Evolutionary conservation across 2,888 invertebrate species (phyloP).

Genomic region (Epirrhoe tristata): DNA sequence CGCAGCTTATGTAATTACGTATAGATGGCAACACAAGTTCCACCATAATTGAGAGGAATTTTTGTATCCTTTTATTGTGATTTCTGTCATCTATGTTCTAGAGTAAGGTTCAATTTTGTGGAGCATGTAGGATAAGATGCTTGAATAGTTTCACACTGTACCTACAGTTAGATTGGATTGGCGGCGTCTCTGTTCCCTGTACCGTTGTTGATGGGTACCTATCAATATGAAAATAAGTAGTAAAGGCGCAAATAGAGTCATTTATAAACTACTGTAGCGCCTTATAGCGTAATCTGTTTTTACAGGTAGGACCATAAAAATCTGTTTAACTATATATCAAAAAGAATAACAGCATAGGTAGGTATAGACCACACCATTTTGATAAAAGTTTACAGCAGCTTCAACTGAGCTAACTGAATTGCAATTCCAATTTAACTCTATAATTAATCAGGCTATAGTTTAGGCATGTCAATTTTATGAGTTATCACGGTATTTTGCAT

Average conservation of each 20-base stretch:
- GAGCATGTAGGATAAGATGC: slow-evolving; percentile 1
- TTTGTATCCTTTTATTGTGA: not conserved
- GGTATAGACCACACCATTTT: not conserved
- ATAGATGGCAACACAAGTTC: slow-evolving; percentile 54
- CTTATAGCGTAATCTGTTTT: too few relatives aligned
- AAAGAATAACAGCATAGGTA: too few relatives aligned
- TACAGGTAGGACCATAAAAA: not conserved
- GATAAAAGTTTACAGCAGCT: not conserved
- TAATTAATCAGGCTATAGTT: not conserved
- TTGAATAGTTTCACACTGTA: slow-evolving; percentile 18
- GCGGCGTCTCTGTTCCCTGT: slow-evolving; percentile 3
- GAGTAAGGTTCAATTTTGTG: slow-evolving; percentile 15
- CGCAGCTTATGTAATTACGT: slow-evolving; percentile 56
- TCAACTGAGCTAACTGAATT: too few relatives aligned
- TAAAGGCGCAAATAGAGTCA: slow-evolving; percentile 4
- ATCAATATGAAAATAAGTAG: slow-evolving; percentile 1
- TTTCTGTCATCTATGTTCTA: not conserved
- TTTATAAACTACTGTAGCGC: not conserved
- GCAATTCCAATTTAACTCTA: not conserved
- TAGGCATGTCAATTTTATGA: not conserved
- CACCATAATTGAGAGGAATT: not conserved
- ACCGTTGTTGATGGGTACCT: slow-evolving; percentile 6
- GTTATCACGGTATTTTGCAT: not conserved
- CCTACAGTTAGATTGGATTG: slow-evolving; percentile 21
- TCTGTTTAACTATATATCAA: not conserved